phyloP scores from a whole-genome alignment of 2,888 invertebrate species.

The Sinelater perroti region DNA sequence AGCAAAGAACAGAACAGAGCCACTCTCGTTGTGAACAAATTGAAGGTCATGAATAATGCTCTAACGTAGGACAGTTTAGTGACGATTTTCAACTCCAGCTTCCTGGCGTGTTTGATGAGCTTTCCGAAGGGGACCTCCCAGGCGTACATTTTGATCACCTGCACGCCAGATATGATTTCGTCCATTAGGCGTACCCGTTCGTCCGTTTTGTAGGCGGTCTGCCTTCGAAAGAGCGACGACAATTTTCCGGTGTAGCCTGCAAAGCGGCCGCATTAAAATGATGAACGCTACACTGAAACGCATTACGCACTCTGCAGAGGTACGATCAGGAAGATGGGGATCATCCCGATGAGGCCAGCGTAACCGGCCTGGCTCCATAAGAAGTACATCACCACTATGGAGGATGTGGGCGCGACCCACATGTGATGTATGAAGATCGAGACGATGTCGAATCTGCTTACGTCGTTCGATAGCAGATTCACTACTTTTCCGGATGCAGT shows the following conservation, averaged over 20 bases:
- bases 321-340: conserved; percentile 78
- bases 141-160: conserved; percentile 82
- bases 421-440: conserved; percentile 85
- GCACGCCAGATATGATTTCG: conserved; percentile 92
- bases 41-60: conserved; percentile 76
- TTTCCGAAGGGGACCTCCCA: conserved; percentile 78
- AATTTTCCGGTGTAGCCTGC: conserved; percentile 72
- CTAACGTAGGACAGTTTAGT: conserved; percentile 71
- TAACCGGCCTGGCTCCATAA: conserved; percentile 79
- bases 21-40: conserved; percentile 82
- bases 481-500: conserved; percentile 90
- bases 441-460: conserved; percentile 88
- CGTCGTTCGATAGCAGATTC: conserved; percentile 93
- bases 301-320: conserved; percentile 78
- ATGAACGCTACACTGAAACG: neutral
- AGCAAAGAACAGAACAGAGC: conserved; percentile 80
- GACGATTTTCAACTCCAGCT: conserved; percentile 66
- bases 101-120: conserved; percentile 67
- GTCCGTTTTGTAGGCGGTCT: conserved; percentile 87
- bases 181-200: conserved; percentile 92
- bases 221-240: conserved; percentile 72
- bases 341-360: conserved; percentile 80
- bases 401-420: conserved; percentile 81
- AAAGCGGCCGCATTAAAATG: neutral
- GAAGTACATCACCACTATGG: conserved; percentile 77